Evolutionary conservation across 2,113 vertebrate genomes (phyloP), one percentile per base, ranked within the genome.

Genomic region (Opisthocomus hoazin): DNA sequence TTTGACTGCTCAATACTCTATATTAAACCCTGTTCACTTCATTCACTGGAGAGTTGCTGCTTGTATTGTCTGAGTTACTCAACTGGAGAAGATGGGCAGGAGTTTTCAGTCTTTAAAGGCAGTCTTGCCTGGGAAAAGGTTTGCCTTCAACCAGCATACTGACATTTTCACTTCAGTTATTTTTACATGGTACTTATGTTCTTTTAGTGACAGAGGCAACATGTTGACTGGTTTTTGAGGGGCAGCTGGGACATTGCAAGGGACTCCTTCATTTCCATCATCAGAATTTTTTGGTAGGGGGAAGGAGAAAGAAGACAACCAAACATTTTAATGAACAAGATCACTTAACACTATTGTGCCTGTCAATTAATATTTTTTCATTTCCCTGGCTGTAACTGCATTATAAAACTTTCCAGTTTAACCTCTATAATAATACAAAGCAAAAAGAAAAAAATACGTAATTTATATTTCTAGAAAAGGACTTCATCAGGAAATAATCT

Each of bases 401-500:
- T 63, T n/a, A 58, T 56, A 89, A 76, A 92, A 17, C 6, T 82
- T 87, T 81, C 70, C 51, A 74, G 36, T 87, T 89, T 82, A 82
- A 92, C 32, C 69, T 93, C 43, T 76, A 20, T 66, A 89, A 82
- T 51, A 84, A 93, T 54, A 41, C 6, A 81, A 93, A 51, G 34
- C 32, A 90, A 96, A 89, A 93, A 82, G 54, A n/a, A 88, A 89
- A 85, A 94, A 60, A 63, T 39, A 74, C 21, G 43, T 56, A 26
- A 91, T 61, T 81, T 80, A 7, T 73, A 54, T 89, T 93, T 95
- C 50, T 63, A 88, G 48, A 68, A 89, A 69, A 61, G 24, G 58
- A 34, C 11, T 96, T 97, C 11, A 46, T 85, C 76, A 90, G 90
- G 68, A 81, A 95, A 94, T 92, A 93, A 91, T 78, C 76, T 71